Evolutionary conservation across 2,888 invertebrate genomes (phyloP).

Genomic region (Resseliella maxima): DNA sequence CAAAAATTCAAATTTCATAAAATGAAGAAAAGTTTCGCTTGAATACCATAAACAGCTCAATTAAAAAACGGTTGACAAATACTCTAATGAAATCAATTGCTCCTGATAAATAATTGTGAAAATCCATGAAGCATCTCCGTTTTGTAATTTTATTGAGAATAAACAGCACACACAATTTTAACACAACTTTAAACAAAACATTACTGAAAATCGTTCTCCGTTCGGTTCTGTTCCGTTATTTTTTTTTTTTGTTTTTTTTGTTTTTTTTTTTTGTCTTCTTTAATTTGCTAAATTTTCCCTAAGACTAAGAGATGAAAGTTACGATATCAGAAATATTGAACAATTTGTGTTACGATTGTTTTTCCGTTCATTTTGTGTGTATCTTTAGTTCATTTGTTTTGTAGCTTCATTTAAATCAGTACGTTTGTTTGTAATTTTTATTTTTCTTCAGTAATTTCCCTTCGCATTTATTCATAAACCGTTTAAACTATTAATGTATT

Average conservation of each 20-base stretch:
- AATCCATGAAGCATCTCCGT: not conserved
- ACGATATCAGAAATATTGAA: constrained; percentile 40
- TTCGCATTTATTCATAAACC: constrained; percentile 36
- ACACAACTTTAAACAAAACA: constrained; percentile 28
- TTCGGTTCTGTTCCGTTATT: not conserved
- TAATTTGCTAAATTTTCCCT: constrained; percentile 48
- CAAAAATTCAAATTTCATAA: too few species aligned
- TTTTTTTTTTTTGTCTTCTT: not conserved
- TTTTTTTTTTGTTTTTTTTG: too few species aligned
- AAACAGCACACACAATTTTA: constrained; percentile 40
- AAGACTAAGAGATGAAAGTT: constrained; percentile 29
- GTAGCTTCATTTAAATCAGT: constrained; percentile 7
- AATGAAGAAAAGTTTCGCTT: too few species aligned
- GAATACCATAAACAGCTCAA: too few species aligned
- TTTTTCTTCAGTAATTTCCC: not conserved
- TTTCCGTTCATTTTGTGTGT: constrained; percentile 17
- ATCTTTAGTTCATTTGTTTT: not conserved
- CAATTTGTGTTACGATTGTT: constrained; percentile 35
- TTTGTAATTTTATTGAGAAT: constrained; percentile 37
- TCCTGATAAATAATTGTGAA: not conserved
- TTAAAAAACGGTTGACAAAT: too few species aligned
- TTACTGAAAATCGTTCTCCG: constrained; percentile 21
- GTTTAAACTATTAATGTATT: constrained; percentile 27
- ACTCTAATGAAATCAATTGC: too few species aligned
- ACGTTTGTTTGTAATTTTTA: not conserved